Evolutionary conservation across 1,140 invertebrate genomes (phyloP), one percentile per base, ranked within the genome.

Genomic region (Tribolium madens): DNA sequence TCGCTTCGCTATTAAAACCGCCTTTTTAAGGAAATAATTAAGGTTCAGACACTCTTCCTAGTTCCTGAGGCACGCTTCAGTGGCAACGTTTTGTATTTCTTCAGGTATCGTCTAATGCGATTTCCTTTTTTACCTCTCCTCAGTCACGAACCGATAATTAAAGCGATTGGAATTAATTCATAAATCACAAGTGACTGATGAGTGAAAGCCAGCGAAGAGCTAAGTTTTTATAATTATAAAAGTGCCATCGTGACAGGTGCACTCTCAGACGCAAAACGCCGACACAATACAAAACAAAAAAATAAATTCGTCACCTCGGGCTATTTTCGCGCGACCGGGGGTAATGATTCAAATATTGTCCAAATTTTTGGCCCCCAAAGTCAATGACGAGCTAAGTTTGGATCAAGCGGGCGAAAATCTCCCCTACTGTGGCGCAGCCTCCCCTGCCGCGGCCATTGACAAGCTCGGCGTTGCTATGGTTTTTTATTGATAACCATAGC

Each of bases 281-380:
- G 13, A 12, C 48, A 17, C 48, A 17, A 50, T n/a, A 42, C 36
- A 42, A 42, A 9, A 42, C 36, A 42, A 42, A 3, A n/a, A 42
- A 42, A 42, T 50, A 50, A 50, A 50, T 57, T 57, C 52, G 52
- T 26, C 52, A 57, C 52, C 52, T 57, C 52, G 52, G 10, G 6
- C 7, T 57, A 57, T 57, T 57, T 57, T 17, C n/a, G 52, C 15
- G 17, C 18, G 18, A 4, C 52, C 52, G 13, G 52, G 52, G 52
- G 52, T 57, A 57, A 57, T 57, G 52, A 57, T 57, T 57, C 52
- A 57, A 57, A 18, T 17, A 57, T 57, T 57, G 52, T 57, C 52
- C 52, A 17, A 17, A 10, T 21, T 57, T 17, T 50, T 14, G 2
- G n/a, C 15, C 17, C 7, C 0, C 14, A 57, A 57, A 17, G 52